These are phyloP conservation scores for Hassar affinis DNA, from an alignment of 2,113 vertebrate genomes.

Conservation along the genomic window DNA sequence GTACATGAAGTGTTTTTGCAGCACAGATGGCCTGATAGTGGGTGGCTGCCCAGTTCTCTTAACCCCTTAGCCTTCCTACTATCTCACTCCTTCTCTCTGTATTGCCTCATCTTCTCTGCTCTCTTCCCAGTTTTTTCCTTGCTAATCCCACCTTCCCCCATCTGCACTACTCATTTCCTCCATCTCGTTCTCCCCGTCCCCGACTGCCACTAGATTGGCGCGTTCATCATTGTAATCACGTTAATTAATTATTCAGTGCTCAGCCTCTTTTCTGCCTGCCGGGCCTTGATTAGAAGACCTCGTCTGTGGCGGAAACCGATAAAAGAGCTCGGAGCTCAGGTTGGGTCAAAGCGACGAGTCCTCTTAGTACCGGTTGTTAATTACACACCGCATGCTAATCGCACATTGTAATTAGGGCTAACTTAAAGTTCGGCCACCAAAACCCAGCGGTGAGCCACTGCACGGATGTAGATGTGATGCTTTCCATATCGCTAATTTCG, in stretches of 20 bases:
- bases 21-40: conserved; percentile 70
- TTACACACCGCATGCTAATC: conserved; percentile 35
- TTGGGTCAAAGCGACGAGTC: conserved; percentile 18
- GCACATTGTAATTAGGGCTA: conserved; percentile 43
- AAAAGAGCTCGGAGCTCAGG: conserved; percentile 13
- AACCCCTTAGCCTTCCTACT: conserved; percentile 49
- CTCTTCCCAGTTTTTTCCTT: not conserved
- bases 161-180: conserved; percentile 23
- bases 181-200: not conserved
- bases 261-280: conserved; percentile 69
- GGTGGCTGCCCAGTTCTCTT: conserved; percentile 61
- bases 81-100: conserved; percentile 11
- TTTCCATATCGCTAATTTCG: conserved; percentile 7
- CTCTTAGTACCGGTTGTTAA: conserved; percentile 31
- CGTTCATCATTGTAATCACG: conserved; percentile 75
- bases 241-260: conserved; percentile 73
- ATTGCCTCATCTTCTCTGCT: conserved; percentile 26
- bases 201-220: conserved; percentile 53
- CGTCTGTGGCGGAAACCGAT: conserved; percentile 13
- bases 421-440: not conserved
- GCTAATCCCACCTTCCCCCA: conserved; percentile 27
- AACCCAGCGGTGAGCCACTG: conserved; percentile 6
- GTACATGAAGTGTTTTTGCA: conserved; percentile 52
- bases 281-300: conserved; percentile 63
- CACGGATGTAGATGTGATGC: not conserved